These are phyloP conservation scores for Microctonus aethiopoides DNA, from an alignment of 2,888 invertebrate genomes.

Conservation along the genomic window DNA sequence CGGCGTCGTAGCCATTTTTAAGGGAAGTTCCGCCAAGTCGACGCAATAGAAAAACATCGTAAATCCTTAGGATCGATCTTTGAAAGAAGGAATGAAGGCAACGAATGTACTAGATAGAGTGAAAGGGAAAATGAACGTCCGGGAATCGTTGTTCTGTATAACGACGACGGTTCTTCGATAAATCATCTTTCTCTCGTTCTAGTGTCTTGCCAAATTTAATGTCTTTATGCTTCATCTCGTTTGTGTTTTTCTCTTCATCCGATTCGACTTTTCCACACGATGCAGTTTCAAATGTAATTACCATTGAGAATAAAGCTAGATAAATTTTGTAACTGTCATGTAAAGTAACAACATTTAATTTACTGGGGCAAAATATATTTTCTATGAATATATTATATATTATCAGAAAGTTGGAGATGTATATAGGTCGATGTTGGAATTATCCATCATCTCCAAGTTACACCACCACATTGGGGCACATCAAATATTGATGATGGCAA, in stretches of 20 bases:
- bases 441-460: neutral
- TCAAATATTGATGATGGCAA: neutral
- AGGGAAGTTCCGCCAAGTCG: slow-evolving; percentile 65
- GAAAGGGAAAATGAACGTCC: slow-evolving; percentile 31
- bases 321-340: neutral
- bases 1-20: slow-evolving; percentile 46
- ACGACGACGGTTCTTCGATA: slow-evolving; percentile 14
- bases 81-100: slow-evolving; percentile 18
- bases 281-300: neutral
- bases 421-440: neutral
- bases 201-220: slow-evolving; percentile 22
- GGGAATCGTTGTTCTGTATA: slow-evolving; percentile 28
- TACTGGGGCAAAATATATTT: too few relatives aligned
- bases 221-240: slow-evolving; percentile 13
- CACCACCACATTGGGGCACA: neutral
- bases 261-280: slow-evolving; percentile 2
- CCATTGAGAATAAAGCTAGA: neutral
- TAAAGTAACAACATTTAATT: neutral
- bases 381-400: too few relatives aligned
- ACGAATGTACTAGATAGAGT: neutral
- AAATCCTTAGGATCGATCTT: slow-evolving; percentile 26
- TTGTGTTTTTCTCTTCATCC: neutral
- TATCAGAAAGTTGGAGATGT: too few relatives aligned
- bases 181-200: slow-evolving; percentile 16
- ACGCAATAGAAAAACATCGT: slow-evolving; percentile 58